Evolutionary conservation across 2,113 vertebrate species (phyloP), one percentile per base, ranked within the genome.

Genomic region (Seriola quinqueradiata): DNA sequence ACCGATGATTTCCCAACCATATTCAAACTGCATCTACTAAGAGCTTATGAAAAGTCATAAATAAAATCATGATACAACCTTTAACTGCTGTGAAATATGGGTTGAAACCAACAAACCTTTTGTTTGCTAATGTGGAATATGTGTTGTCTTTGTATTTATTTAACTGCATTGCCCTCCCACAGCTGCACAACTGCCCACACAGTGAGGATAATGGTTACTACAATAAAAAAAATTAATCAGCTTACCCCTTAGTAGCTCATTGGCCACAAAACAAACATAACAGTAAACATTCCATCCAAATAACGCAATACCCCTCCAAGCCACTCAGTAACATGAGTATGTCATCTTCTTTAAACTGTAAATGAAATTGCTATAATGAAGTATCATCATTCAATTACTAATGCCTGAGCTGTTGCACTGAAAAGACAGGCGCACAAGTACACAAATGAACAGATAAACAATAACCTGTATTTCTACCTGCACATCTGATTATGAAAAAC

Each of bases 221-320:
- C 32, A 68, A 68, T 71, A 75, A 77, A 85, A 38, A 75, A 79
- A 50, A 82, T 70, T 38, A 23, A 81, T 77, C 74, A 78, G 32
- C 57, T 58, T 52, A 61, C 8, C 28, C 28, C 48, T 34, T 48
- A 69, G 75, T 68, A 70, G 60, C 38, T 81, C 65, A 64, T 36
- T 61, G 75, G 77, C 46, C 70, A 79, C 63, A 85, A 76, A 73
- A 83, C 38, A 70, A 67, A 40, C 54, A 75, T 58, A 75, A 81
- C 66, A 78, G 17, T 81, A 65, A 75, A 83, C 42, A 61, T 54
- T 42, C 16, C 54, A 50, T 74, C 52, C 58, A 77, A 67, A 82
- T 64, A 72, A 64, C 21, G 8, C 48, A 68, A 77, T 6, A 5
- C 44, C 32, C 52, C 36, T 75, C 34, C 8, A 57, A 38, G 71